A percentile compares a stretch with the other conserved stretches of the same genome.
These are phyloP conservation scores for Fregata magnificens DNA, from an alignment of 2,113 vertebrate genomes.

Conservation along the genomic window DNA sequence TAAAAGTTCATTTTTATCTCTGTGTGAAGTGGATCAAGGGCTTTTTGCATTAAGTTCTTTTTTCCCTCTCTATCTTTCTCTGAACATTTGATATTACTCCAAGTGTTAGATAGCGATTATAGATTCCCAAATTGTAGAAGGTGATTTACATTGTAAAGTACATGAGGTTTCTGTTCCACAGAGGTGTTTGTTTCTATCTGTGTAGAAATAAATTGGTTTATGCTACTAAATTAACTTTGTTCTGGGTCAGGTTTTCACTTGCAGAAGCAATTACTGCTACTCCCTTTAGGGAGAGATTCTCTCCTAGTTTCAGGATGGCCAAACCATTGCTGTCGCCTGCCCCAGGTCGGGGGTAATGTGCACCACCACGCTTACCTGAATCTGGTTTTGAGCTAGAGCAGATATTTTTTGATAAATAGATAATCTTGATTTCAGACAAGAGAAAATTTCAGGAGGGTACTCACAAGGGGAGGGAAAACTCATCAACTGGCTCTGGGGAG, in stretches of 20 bases:
- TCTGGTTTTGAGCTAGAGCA: neutral
- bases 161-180: neutral
- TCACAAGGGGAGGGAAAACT: neutral
- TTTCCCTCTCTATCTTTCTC: neutral
- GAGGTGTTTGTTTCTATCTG: neutral
- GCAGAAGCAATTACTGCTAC: neutral
- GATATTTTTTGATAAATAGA: neutral
- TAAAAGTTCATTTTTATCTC: conserved; percentile 21
- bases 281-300: neutral
- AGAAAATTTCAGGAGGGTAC: neutral
- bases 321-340: neutral
- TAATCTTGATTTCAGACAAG: neutral
- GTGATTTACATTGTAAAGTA: neutral
- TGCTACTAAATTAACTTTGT: neutral
- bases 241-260: neutral
- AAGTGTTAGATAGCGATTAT: neutral
- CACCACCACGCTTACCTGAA: neutral
- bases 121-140: neutral
- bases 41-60: neutral
- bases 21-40: neutral
- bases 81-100: neutral
- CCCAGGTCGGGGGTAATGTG: fast-evolving
- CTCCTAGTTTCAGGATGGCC: neutral
- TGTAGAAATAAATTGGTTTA: neutral
- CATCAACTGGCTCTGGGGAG: neutral